Conservation (phyloP, 2,113 vertebrate genomes). For the Bubo scandiacus region DNA sequence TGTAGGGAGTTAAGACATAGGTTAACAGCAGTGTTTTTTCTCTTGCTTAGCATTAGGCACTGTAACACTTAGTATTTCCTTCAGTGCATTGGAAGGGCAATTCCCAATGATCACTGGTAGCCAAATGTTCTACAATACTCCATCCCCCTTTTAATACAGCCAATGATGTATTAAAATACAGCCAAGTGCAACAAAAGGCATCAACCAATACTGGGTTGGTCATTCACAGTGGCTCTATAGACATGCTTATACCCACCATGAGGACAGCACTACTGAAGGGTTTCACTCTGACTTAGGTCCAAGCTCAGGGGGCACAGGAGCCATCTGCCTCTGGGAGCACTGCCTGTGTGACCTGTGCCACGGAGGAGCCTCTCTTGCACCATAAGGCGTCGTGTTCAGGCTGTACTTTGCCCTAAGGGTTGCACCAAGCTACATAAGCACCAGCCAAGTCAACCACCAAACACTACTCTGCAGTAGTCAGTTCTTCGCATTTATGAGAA, state of each 20-base stretch:
- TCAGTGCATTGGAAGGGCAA: background rate
- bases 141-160: background rate
- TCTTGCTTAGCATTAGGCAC: background rate
- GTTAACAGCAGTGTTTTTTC: background rate
- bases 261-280: rapidly evolving
- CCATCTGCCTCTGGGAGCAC: background rate
- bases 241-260: rapidly evolving
- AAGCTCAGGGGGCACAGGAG: background rate
- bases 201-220: rapidly evolving
- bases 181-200: background rate
- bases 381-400: rapidly evolving
- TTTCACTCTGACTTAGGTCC: background rate
- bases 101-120: background rate
- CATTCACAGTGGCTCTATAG: background rate
- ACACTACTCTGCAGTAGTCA: background rate
- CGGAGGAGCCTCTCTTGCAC: rapidly evolving
- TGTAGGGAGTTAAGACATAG: no score
- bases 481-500: background rate
- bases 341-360: background rate
- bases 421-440: background rate
- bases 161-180: no score
- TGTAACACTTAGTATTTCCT: background rate
- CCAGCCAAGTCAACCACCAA: background rate
- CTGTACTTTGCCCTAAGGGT: background rate
- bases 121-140: background rate